These are phyloP conservation scores for Catharus minimus DNA, from an alignment of 2,113 vertebrate genomes.

Conservation along the genomic window DNA sequence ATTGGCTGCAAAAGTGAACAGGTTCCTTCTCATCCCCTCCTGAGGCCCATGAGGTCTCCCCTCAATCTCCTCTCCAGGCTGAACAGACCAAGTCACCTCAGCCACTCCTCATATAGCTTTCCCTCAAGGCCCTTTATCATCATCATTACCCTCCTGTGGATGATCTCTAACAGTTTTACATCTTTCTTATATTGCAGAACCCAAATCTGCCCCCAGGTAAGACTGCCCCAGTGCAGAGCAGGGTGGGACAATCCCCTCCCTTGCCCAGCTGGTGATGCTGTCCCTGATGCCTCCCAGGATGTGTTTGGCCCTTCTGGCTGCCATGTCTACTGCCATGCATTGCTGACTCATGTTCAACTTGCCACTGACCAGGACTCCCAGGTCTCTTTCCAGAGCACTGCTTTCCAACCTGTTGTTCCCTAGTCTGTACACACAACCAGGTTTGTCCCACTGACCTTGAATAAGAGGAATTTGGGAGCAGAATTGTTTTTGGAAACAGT, in stretches of 20 bases:
- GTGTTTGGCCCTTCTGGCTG: neutral
- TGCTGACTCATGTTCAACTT: neutral
- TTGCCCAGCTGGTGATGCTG: neutral
- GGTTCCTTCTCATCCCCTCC: neutral
- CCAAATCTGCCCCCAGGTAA: neutral
- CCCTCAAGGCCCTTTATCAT: neutral
- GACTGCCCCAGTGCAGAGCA: neutral
- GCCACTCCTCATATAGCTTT: neutral
- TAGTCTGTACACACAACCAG: neutral
- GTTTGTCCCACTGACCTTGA: neutral
- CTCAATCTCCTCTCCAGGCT: neutral
- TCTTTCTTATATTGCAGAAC: neutral
- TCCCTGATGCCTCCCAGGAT: too few relatives aligned
- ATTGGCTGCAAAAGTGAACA: neutral
- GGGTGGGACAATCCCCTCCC: neutral
- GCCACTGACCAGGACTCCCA: neutral
- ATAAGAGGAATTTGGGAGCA: neutral
- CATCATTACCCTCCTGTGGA: neutral
- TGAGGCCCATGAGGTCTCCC: neutral
- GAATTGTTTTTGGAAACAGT: neutral
- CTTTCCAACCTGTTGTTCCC: neutral
- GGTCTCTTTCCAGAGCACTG: accelerated
- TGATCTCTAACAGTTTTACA: accelerated
- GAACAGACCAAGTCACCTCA: neutral
- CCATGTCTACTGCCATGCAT: neutral